Conservation (phyloP, 2,797 vertebrate species). For the Microctenopoma lineatum region DNA sequence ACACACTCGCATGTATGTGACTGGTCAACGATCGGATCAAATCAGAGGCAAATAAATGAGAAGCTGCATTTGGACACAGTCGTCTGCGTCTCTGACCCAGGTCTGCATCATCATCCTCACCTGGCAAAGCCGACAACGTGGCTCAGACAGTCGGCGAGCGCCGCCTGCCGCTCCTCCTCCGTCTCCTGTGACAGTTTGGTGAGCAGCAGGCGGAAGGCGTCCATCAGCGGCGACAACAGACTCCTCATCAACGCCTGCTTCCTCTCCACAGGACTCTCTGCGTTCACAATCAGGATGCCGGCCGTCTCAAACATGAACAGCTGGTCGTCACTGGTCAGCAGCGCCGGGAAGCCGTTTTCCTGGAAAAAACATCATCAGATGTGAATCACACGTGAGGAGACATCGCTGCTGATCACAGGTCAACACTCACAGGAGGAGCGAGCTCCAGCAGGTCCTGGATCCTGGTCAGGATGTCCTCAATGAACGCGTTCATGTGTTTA, state of each 20-base stretch:
- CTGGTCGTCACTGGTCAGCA: conserved; percentile 96
- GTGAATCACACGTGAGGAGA: no score
- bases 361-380: conserved; percentile 52
- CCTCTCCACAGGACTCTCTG: conserved; percentile 91
- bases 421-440: conserved; percentile 89
- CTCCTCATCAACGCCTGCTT: conserved; percentile 95
- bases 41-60: no score
- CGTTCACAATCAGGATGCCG: conserved; percentile 94
- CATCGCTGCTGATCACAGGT: neutral
- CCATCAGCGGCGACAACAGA: conserved; percentile 92
- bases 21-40: no score
- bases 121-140: conserved; percentile 97
- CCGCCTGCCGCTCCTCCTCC: conserved; percentile 91
- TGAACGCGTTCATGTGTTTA: conserved; percentile 97
- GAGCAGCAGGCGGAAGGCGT: conserved; percentile 93
- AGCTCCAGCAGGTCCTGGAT: conserved; percentile 97
- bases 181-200: conserved; percentile 89
- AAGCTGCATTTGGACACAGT: no score
- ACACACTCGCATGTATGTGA: no score
- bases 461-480: conserved; percentile 94
- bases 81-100: neutral
- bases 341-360: conserved; percentile 93
- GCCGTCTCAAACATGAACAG: conserved; percentile 98
- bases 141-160: conserved; percentile 93
- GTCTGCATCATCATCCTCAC: conserved; percentile 22